phyloP scores from a whole-genome alignment of 2,888 invertebrate species.

The Coenonympha glycerion region DNA sequence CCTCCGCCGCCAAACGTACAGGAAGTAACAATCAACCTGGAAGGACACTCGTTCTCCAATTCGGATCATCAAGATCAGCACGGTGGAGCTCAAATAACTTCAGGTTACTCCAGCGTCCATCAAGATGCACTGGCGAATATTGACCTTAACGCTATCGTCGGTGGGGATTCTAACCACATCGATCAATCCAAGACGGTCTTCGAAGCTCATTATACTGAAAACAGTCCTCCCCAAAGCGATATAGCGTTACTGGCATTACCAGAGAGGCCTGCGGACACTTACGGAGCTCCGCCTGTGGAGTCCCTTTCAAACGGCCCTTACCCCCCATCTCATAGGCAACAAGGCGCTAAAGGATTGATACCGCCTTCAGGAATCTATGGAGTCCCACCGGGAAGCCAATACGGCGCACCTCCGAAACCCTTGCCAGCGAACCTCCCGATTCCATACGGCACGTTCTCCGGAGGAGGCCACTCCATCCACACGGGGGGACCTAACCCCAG shows the following conservation, averaged over 20 bases:
- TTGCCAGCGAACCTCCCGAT: slow-evolving; percentile 53
- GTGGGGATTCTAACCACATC: slow-evolving; percentile 66
- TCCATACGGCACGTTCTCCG: slow-evolving; percentile 62
- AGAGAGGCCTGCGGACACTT: slow-evolving; percentile 49
- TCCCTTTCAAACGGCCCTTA: slow-evolving; percentile 61
- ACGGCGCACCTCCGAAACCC: slow-evolving; percentile 58
- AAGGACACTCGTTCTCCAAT: slow-evolving; percentile 41
- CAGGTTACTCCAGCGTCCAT: slow-evolving; percentile 64
- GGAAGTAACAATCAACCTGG: slow-evolving; percentile 47
- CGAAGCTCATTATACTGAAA: slow-evolving; percentile 70
- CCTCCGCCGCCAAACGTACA: slow-evolving; percentile 44
- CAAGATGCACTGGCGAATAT: slow-evolving; percentile 64
- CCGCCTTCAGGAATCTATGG: slow-evolving; percentile 70
- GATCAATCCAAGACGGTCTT: slow-evolving; percentile 70
- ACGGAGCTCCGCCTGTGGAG: slow-evolving; percentile 62
- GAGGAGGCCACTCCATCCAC: slow-evolving; percentile 58
- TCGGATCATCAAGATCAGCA: slow-evolving; percentile 40
- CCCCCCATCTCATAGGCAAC: slow-evolving; percentile 53
- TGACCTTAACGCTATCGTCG: slow-evolving; percentile 60
- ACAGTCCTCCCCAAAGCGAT: slow-evolving; percentile 41
- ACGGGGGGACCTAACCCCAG: slow-evolving; percentile 66
- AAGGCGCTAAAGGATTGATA: slow-evolving; percentile 70
- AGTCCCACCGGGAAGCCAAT: slow-evolving; percentile 73
- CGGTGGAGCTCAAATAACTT: slow-evolving; percentile 48
- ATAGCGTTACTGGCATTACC: slow-evolving; percentile 38